A percentile compares a stretch with the other conserved stretches of the same genome.
These are phyloP conservation scores for Papilio polyxenes DNA, from an alignment of 1,140 invertebrate species.

Conservation along the genomic window DNA sequence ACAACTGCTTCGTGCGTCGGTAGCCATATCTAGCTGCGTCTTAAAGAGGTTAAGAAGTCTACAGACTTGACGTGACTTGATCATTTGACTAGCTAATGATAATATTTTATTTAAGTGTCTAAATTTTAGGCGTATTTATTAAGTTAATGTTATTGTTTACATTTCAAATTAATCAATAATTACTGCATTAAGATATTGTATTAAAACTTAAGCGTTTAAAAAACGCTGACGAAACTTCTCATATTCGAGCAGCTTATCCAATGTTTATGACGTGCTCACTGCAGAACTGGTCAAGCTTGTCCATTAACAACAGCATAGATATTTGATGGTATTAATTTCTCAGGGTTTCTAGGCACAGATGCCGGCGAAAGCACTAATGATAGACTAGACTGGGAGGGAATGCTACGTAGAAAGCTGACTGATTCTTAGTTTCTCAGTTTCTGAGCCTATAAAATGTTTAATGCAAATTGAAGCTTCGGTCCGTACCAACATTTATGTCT, in stretches of 20 bases:
- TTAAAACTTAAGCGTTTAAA: neutral
- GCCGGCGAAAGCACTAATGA: conserved; percentile 36
- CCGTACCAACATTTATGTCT: neutral
- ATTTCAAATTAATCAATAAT: too few relatives aligned
- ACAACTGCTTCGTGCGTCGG: neutral
- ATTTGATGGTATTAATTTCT: conserved; percentile 38
- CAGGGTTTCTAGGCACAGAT: conserved; percentile 35
- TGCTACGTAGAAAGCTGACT: conserved; percentile 34
- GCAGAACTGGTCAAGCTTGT: conserved; percentile 27
- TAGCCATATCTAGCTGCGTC: neutral
- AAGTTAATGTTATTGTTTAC: too few relatives aligned
- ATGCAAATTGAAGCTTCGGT: neutral
- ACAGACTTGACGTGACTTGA: neutral
- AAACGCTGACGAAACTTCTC: neutral
- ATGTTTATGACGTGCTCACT: neutral
- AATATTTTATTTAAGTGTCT: too few relatives aligned
- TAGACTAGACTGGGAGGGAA: conserved; percentile 22
- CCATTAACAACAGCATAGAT: conserved; percentile 31
- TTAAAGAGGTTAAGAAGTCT: neutral
- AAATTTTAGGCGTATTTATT: too few relatives aligned
- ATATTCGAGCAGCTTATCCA: neutral
- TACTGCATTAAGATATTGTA: too few relatives aligned
- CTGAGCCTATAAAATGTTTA: conserved; percentile 24
- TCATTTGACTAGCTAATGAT: neutral
- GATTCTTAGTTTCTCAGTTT: conserved; percentile 19